Evolutionary conservation across 64 coral and sea anemone genomes (phyloP), one percentile per base, ranked within the genome.

Genomic region (Trachythela sp.): DNA sequence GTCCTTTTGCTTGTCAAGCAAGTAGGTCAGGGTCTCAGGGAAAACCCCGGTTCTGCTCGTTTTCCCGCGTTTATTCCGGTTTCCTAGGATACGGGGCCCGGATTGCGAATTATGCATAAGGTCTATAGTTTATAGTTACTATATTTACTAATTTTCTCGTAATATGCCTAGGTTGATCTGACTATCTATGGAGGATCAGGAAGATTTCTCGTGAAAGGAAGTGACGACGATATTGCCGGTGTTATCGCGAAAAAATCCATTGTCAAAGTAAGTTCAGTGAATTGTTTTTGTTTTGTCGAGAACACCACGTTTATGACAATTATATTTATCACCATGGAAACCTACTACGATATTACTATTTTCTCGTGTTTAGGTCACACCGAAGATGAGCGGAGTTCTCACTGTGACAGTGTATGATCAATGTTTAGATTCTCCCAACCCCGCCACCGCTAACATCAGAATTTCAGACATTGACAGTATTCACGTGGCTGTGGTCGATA

Each of bases 381-480:
- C 96, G 40, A 90, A 88, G 40, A 95, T 85, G 54, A 91, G 92
- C 68, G 96, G 96, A 0, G 39, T 99, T 29, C 88, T 99, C 68
- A 93, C 91, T 18, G 45, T 94, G 48, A 90, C 91, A 45, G 96
- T 99, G 7, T 72, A 99, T 43, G 96, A 99, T 76, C 84, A 91
- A 45, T 99, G 96, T 39, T 86, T 99, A 54, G 96, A 99, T 50
- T 99, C 96, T 36, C 91, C 93, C 9, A 89, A 86, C 41, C 96
- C 96, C 13, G 96, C 93, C 48, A 92, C 91, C 1, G 68, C 86
- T 24, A 92, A 92, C 67, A 90, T 94, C 9, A 93, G 94, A 70
- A 88, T 99, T 39, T 99, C 96, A 33, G 96, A 99, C 40, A 91
- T 99, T 0, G 88, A 94, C 76, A 90, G 91, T 64, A 89, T 99